Conservation (phyloP, 2,113 vertebrate genomes). For the Perccottus glenii region DNA sequence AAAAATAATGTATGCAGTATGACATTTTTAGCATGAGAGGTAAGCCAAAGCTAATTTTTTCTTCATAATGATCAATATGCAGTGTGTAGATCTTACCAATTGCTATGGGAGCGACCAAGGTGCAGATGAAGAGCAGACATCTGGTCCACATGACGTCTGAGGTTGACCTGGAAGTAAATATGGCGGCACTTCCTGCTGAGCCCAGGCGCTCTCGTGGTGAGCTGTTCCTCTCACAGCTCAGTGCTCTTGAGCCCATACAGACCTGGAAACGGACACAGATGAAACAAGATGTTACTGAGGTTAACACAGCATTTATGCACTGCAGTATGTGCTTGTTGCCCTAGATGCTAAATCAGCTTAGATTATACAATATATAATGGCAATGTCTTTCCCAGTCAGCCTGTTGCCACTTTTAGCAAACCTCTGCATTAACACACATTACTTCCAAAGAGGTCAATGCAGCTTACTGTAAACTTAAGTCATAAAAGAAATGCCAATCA, state of each 20-base stretch:
- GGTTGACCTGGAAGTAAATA: constrained; percentile 76
- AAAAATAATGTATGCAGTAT: too few species aligned
- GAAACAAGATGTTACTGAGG: constrained; percentile 14
- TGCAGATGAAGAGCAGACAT: constrained; percentile 87
- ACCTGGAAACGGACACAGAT: constrained; percentile 56
- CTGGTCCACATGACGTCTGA: constrained; percentile 90
- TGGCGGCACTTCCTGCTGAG: constrained; percentile 73
- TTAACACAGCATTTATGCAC: constrained; percentile 2
- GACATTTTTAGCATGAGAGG: too few species aligned
- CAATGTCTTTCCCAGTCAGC: constrained; percentile 1
- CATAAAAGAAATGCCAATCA: constrained; percentile 30
- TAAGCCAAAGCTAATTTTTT: too few species aligned
- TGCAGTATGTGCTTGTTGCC: too few species aligned
- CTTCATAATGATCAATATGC: too few species aligned
- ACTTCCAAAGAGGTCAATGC: constrained; percentile 34
- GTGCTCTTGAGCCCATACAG: constrained; percentile 64
- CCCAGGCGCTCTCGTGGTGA: constrained; percentile 62
- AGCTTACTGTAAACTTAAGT: constrained; percentile 31
- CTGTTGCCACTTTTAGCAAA: constrained; percentile 20
- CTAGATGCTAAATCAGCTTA: constrained; percentile 2
- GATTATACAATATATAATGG: not conserved
- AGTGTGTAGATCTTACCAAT: constrained; percentile 81
- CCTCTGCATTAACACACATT: constrained; percentile 35
- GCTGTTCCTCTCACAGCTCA: constrained; percentile 70
- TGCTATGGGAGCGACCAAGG: constrained; percentile 83